These are phyloP conservation scores for Polypterus senegalus DNA, from an alignment of 2,113 vertebrate species.

Conservation along the genomic window DNA sequence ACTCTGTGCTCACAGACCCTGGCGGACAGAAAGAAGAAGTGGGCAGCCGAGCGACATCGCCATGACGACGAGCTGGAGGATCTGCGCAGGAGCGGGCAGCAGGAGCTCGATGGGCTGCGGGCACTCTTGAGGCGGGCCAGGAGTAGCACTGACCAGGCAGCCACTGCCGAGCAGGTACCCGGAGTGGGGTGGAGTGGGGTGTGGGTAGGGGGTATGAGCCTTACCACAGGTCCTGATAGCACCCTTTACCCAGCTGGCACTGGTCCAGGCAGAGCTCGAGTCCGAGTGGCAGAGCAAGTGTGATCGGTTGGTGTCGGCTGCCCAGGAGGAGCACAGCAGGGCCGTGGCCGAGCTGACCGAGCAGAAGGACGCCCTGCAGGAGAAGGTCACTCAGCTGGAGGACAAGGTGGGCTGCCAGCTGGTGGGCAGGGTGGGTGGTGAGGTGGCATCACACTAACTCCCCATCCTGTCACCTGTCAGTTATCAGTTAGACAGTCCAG, in stretches of 20 bases:
- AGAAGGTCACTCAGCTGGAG: slow-evolving; percentile 54
- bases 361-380: slow-evolving; percentile 56
- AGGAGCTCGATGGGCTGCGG: slow-evolving; percentile 67
- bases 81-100: slow-evolving; percentile 56
- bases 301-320: slow-evolving; percentile 46
- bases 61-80: slow-evolving; percentile 80
- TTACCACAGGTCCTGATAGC: neutral
- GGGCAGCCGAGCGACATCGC: slow-evolving; percentile 62
- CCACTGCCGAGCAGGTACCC: slow-evolving; percentile 64
- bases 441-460: neutral
- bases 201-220: slow-evolving; percentile 4
- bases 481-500: slow-evolving; percentile 36
- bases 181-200: neutral
- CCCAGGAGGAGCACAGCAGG: slow-evolving; percentile 55
- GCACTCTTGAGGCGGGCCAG: slow-evolving; percentile 67
- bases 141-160: slow-evolving; percentile 57
- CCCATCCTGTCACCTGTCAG: slow-evolving; percentile 31
- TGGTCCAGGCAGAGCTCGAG: slow-evolving; percentile 69
- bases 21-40: slow-evolving; percentile 78
- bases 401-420: slow-evolving; percentile 49
- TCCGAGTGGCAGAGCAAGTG: slow-evolving; percentile 64
- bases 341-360: slow-evolving; percentile 55
- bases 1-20: slow-evolving; percentile 47
- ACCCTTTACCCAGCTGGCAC: slow-evolving; percentile 41
- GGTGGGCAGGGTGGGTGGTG: neutral